Evolutionary conservation across 2,888 invertebrate species (phyloP), one percentile per base, ranked within the genome.

Genomic region (Melinaea menophilus): DNA sequence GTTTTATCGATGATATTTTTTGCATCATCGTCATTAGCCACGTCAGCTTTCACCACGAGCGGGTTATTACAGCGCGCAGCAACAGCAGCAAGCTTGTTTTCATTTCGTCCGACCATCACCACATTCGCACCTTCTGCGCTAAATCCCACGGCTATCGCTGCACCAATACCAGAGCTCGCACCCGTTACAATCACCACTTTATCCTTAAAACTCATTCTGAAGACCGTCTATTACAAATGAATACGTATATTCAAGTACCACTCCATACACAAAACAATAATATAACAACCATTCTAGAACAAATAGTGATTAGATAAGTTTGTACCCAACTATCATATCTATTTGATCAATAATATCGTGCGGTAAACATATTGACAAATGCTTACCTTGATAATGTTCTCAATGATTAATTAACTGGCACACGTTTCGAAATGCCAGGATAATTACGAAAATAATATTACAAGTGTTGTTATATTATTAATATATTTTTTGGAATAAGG

Each of bases 121-220:
- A 95, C 79, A n/a, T 81, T 81, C 1, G 93, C 94, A 12, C 93
- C 93, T 55, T 92, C 81, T 73, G 91, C 88, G 1, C 93, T 91
- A 73, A 95, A 93, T 63, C 92, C 88, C 2, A 92, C 71, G 0
- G 94, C 94, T 2, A 93, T 91, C n/a, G 92, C 92, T 0, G 92
- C 92, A 4, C 95, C 95, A 64, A 95, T 94, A 0, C 95, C 94
- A 2, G 94, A 93, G 75, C 93, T 93, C 0, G 93, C 93, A 33
- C 94, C 94, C 0, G 92, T 92, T 55, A 93, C 83, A 11, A 92
- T 73, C 1, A 91, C 85, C 0, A 92, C 90, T 85, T 93, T 92
- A 31, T 88, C 85, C 47, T 77, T 34, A 22, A 67, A 67, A 57
- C 66, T 70, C 69, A 69, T 70, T 13, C 7, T 51, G 22, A 22